These are phyloP conservation scores for Drosophila acutilabella DNA, from an alignment of 2,888 invertebrate species.

Conservation along the genomic window DNA sequence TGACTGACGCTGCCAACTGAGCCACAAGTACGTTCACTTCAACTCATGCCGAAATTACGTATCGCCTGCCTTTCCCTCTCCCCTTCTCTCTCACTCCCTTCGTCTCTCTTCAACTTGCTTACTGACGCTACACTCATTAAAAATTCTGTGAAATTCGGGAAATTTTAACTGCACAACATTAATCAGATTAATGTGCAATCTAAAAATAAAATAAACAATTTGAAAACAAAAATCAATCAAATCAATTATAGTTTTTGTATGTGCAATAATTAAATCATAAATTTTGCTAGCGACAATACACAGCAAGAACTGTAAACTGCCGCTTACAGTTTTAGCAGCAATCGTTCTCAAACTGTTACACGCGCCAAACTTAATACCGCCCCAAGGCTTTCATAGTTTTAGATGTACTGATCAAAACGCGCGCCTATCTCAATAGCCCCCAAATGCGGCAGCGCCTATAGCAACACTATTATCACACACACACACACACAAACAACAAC, in stretches of 20 bases:
- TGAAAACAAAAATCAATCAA: neutral
- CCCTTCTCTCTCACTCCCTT: neutral
- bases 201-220: conserved; percentile 13
- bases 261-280: neutral
- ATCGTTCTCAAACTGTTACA: conserved; percentile 60
- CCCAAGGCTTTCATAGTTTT: conserved; percentile 69
- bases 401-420: conserved; percentile 57
- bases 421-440: conserved; percentile 79
- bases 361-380: conserved; percentile 67
- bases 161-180: conserved; percentile 7
- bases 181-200: conserved; percentile 7
- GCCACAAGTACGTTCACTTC: conserved; percentile 65
- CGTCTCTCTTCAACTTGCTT: neutral
- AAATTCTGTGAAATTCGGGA: conserved; percentile 33
- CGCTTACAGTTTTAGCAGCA: conserved; percentile 38
- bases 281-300: too few relatives aligned
- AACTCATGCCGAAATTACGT: conserved; percentile 49
- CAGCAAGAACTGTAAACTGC: neutral
- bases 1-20: conserved; percentile 58
- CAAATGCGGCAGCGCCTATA: conserved; percentile 69
- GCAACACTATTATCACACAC: conserved; percentile 45
- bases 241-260: conserved; percentile 2
- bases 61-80: neutral
- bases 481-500: conserved; percentile 20
- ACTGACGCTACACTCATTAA: conserved; percentile 1